Conservation (phyloP, 2,113 vertebrate species). For the Sapajus apella region DNA sequence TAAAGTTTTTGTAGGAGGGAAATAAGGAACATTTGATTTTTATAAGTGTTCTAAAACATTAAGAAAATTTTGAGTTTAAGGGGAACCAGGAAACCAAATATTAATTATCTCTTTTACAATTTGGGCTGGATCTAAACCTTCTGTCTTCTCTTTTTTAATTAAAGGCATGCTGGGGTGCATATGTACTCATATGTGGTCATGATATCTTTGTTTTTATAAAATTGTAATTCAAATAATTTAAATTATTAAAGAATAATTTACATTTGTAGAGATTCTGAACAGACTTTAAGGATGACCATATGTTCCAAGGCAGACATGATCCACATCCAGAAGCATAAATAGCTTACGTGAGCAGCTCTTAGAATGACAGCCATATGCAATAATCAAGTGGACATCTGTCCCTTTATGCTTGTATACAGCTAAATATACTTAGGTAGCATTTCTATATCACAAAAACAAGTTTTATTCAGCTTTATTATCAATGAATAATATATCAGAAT, state of each 20-base stretch:
- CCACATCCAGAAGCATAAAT: background rate
- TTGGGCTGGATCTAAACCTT: background rate
- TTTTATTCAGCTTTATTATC: background rate
- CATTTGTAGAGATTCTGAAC: background rate
- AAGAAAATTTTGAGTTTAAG: background rate
- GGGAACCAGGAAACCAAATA: background rate
- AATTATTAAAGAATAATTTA: constrained; percentile 24
- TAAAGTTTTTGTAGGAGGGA: background rate
- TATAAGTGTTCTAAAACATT: background rate
- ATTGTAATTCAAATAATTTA: background rate
- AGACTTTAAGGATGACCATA: background rate
- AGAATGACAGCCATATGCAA: constrained; percentile 10
- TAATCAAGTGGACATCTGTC: background rate
- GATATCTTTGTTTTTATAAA: constrained; percentile 2
- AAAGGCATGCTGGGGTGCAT: background rate
- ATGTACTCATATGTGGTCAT: background rate
- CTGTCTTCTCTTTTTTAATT: background rate
- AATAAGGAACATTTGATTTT: background rate
- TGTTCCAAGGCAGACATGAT: background rate
- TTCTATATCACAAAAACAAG: background rate
- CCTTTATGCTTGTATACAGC: background rate
- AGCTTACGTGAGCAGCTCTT: background rate
- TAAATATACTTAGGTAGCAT: background rate
- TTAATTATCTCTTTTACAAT: background rate
- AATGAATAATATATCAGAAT: background rate